phyloP scores from a whole-genome alignment of 2,888 invertebrate species.

The Agrotis segetum region DNA sequence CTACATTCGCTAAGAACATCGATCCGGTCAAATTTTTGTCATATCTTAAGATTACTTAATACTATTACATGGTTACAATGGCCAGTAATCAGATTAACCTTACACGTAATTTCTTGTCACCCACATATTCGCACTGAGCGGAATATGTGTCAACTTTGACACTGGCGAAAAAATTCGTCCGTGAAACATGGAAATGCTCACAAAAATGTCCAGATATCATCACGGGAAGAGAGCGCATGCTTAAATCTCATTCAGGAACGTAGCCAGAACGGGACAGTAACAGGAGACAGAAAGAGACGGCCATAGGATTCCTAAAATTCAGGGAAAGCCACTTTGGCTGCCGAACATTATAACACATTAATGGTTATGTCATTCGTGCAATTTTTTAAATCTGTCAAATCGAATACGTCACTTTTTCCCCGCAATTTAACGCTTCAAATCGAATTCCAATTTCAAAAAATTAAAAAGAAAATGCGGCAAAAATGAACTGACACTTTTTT shows the following conservation, averaged over 20 bases:
- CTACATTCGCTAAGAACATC: slow-evolving; percentile 24
- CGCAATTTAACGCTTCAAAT: slow-evolving; percentile 23
- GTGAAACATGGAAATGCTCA: slow-evolving; percentile 51
- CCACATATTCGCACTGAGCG: slow-evolving; percentile 9
- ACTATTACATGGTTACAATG: slow-evolving; percentile 54
- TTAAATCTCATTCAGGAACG: slow-evolving; percentile 84
- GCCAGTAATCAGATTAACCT: slow-evolving; percentile 63
- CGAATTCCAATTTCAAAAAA: slow-evolving; percentile 22
- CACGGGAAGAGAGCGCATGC: slow-evolving; percentile 79
- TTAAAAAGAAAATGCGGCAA: slow-evolving; percentile 35
- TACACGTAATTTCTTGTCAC: slow-evolving; percentile 47
- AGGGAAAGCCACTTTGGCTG: slow-evolving; percentile 74
- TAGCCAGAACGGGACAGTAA: slow-evolving; percentile 72
- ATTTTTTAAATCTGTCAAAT: slow-evolving; percentile 58
- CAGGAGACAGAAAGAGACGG: slow-evolving; percentile 69
- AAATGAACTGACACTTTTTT: slow-evolving; percentile 29
- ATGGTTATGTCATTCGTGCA: slow-evolving; percentile 72
- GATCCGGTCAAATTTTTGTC: slow-evolving; percentile 26
- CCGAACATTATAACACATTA: slow-evolving; percentile 67
- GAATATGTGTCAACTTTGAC: slow-evolving; percentile 44
- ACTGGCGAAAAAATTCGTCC: slow-evolving; percentile 55
- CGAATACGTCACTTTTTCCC: slow-evolving; percentile 36
- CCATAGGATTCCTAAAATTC: slow-evolving; percentile 76
- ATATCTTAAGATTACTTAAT: slow-evolving; percentile 52
- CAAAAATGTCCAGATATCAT: slow-evolving; percentile 60